Conservation (phyloP, 2,888 invertebrate species). For the Linyphia triangularis region DNA sequence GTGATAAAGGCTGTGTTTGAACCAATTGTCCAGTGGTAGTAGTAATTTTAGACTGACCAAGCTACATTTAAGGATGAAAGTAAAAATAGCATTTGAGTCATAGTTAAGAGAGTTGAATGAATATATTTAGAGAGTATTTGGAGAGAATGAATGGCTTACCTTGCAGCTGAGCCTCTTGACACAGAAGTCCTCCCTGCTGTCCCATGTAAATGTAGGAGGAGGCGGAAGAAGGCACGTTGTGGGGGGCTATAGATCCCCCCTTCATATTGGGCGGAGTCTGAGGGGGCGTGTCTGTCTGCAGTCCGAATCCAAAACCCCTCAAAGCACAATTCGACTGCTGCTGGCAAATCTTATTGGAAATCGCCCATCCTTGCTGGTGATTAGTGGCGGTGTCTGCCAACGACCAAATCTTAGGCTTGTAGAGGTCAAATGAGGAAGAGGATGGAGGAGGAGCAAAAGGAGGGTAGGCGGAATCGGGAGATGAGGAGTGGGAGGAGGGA, state of each 20-base stretch:
- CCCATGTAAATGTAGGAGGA: conserved; percentile 61
- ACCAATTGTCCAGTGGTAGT: too few relatives aligned
- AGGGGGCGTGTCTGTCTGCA: conserved; percentile 92
- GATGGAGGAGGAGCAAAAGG: conserved; percentile 55
- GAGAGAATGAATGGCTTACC: too few relatives aligned
- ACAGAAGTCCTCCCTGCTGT: conserved; percentile 18
- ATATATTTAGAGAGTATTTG: too few relatives aligned
- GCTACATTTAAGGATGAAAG: too few relatives aligned
- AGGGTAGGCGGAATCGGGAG: conserved; percentile 38
- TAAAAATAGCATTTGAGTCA: neutral
- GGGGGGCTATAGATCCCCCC: conserved; percentile 77
- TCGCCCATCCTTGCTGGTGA: conserved; percentile 74
- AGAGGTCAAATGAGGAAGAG: conserved; percentile 51
- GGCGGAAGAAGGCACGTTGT: conserved; percentile 32
- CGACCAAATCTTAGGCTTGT: conserved; percentile 96
- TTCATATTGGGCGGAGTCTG: conserved; percentile 97
- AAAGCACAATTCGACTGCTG: conserved; percentile 26
- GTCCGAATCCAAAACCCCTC: conserved; percentile 28
- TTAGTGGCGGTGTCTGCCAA: conserved; percentile 95
- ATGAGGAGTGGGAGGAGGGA: conserved; percentile 46
- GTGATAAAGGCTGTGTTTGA: too few relatives aligned
- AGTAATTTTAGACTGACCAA: too few relatives aligned
- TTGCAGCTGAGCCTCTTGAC: conserved; percentile 47
- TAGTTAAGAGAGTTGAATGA: too few relatives aligned
- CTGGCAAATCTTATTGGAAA: too few relatives aligned